Evolutionary conservation across 2,888 invertebrate genomes (phyloP).

Genomic region (Megaustenia siamemsis): DNA sequence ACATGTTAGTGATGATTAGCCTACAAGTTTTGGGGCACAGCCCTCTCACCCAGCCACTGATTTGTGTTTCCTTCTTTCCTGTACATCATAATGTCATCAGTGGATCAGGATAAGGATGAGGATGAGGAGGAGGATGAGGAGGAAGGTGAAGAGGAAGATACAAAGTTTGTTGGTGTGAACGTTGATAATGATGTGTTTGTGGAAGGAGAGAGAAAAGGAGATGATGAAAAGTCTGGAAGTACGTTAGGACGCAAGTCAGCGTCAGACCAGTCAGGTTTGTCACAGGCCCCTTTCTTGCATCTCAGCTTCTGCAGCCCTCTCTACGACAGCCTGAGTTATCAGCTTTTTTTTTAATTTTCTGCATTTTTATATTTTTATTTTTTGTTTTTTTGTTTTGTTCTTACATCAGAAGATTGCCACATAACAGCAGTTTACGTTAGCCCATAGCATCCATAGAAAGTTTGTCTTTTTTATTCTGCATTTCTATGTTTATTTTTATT

Average conservation of each 20-base stretch:
- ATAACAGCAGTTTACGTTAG: no score
- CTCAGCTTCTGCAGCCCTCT: slow-evolving; percentile 22
- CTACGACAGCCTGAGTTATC: slow-evolving; percentile 7
- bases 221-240: not conserved
- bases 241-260: slow-evolving; percentile 22
- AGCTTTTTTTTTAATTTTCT: slow-evolving; percentile 2
- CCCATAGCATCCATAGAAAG: no score
- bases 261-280: slow-evolving; percentile 32
- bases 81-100: slow-evolving; percentile 8
- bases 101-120: not conserved
- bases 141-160: slow-evolving; percentile 11
- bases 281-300: slow-evolving; percentile 17
- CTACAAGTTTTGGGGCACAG: not conserved
- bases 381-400: not conserved
- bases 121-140: not conserved
- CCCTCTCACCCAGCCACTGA: not conserved
- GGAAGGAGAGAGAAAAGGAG: not conserved
- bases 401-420: not conserved
- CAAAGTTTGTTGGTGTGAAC: slow-evolving; percentile 9
- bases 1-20: no score
- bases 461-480: not conserved
- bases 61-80: slow-evolving; percentile 9
- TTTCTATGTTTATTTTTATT: no score
- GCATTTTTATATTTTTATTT: not conserved
- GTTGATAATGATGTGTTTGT: no score